Evolutionary conservation across 2,797 vertebrate species (phyloP).

Genomic region (Borostomias antarcticus): DNA sequence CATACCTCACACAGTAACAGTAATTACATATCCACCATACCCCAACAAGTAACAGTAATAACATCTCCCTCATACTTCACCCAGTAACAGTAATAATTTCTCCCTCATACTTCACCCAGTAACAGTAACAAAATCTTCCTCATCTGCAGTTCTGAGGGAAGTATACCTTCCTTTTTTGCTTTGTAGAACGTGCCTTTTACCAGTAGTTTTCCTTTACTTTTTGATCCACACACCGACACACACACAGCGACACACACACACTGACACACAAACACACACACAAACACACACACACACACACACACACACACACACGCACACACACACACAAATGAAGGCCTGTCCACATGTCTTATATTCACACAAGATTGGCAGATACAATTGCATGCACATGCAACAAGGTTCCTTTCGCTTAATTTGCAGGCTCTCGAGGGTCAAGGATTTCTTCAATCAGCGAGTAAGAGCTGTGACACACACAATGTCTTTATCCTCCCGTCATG

Average conservation of each 20-base stretch:
- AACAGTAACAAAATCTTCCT: too few relatives aligned
- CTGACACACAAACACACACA: conserved; percentile 3
- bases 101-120: too few relatives aligned
- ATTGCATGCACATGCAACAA: conserved; percentile 79
- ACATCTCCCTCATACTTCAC: too few relatives aligned
- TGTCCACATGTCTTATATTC: conserved; percentile 74
- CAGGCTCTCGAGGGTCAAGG: conserved; percentile 72
- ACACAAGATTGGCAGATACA: conserved; percentile 74
- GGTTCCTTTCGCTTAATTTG: conserved; percentile 71
- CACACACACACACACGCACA: background rate
- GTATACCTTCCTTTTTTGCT: too few relatives aligned
- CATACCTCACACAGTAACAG: too few relatives aligned
- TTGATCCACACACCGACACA: background rate
- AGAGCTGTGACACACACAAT: conserved; percentile 76
- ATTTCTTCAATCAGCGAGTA: conserved; percentile 67
- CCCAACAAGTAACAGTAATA: too few relatives aligned
- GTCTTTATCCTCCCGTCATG: conserved; percentile 76
- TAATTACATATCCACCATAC: too few relatives aligned
- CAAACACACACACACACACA: background rate
- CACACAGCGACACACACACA: background rate
- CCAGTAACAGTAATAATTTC: too few relatives aligned
- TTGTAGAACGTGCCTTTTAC: too few relatives aligned
- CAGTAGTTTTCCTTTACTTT: background rate
- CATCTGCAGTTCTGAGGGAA: too few relatives aligned
- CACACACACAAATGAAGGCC: conserved; percentile 38